Evolutionary conservation across 2,888 invertebrate genomes (phyloP), one percentile per base, ranked within the genome.

Genomic region (Polyommatus iphigenia): DNA sequence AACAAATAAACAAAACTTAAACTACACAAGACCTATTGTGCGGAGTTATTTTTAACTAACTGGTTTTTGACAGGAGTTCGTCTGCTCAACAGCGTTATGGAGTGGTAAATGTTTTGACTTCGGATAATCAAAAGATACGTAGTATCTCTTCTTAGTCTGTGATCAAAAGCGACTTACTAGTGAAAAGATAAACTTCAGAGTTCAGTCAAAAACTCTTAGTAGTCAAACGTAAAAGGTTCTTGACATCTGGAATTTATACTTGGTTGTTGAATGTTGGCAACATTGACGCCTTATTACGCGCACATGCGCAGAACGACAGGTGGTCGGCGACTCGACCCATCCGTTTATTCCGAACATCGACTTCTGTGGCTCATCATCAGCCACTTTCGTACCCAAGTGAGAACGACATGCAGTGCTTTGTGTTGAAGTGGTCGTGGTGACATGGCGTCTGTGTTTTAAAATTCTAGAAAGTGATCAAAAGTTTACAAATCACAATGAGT

Each of bases 241-340:
- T 78, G 2, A 81, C n/a, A 18, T 80, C 90, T 92, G 93, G 78
- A 79, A 82, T 82, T 81, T 79, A 83, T 84, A 85, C 85, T 89
- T 86, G 79, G 77, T 83, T 86, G 81, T 85, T 80, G 76, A 50
- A 90, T 87, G 93, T 93, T 94, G 94, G 89, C 85, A 80, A 82
- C 81, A 83, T 85, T 91, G 93, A 84, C 84, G 87, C 85, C 88
- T 91, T 89, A 89, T 89, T 91, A 93, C 92, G 91, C 94, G 94
- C 92, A 93, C 94, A 94, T 94, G 94, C 94, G 94, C 94, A 94
- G 91, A 94, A 92, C 92, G 94, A 92, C 94, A 94, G 94, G 94
- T 94, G 94, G 94, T 94, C 93, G 93, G 87, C 92, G 90, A 91
- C 89, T 91, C 93, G 92, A 90, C 88, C 90, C 93, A 90, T 91